Percentiles rank a stretch among this genome's conserved stretches.
These are phyloP conservation scores for Ernsta delagoae DNA, from an alignment of 2,888 invertebrate genomes.

Conservation along the genomic window DNA sequence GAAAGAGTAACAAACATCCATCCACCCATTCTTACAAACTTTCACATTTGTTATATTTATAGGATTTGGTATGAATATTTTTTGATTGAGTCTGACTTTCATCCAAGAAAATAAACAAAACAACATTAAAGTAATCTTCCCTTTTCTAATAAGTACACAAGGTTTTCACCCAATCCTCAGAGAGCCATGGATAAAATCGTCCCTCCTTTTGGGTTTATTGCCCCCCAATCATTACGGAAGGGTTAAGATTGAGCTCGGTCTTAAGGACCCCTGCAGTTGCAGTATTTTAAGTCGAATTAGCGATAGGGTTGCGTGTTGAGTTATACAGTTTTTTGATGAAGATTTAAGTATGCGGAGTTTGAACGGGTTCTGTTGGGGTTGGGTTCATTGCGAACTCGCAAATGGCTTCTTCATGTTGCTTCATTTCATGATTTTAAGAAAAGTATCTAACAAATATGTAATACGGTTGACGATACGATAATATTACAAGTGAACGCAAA, in stretches of 20 bases:
- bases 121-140: background rate
- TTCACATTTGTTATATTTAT: no score
- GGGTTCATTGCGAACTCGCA: background rate
- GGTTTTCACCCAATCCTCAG: slow-evolving; percentile 47
- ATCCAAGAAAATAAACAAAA: background rate
- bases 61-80: no score
- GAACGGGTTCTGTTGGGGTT: slow-evolving; percentile 12
- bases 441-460: no score
- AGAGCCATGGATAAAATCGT: slow-evolving; percentile 47
- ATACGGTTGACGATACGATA: no score
- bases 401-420: background rate
- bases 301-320: slow-evolving; percentile 56
- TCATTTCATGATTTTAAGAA: no score
- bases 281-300: slow-evolving; percentile 66
- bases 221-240: slow-evolving; percentile 62
- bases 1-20: no score
- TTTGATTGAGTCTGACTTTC: no score
- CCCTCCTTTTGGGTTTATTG: slow-evolving; percentile 50
- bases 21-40: no score
- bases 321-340: slow-evolving; percentile 57
- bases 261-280: slow-evolving; percentile 52
- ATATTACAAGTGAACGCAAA: no score
- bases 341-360: slow-evolving; percentile 41
- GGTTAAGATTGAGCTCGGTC: slow-evolving; percentile 63
- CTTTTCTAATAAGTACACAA: slow-evolving; percentile 47